These are phyloP conservation scores for Chrysopilus asiliformis DNA, from an alignment of 2,888 invertebrate species.

Conservation along the genomic window DNA sequence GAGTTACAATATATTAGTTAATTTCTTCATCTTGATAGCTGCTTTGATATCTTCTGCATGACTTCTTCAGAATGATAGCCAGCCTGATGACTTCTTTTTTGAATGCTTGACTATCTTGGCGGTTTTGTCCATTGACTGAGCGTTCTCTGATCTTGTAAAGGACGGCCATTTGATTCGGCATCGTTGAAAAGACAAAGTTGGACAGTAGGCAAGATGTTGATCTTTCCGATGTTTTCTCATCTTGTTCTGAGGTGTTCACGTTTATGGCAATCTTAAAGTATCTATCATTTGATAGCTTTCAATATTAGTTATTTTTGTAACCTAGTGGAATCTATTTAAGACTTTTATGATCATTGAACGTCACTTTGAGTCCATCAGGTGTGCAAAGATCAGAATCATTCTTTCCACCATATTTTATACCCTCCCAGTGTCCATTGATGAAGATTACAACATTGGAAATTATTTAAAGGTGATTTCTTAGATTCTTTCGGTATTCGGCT, in stretches of 20 bases:
- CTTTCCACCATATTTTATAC: no score
- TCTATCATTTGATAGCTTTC: slow-evolving; percentile 10
- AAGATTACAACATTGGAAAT: no score
- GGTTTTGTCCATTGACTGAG: slow-evolving; percentile 2
- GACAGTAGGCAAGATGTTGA: no score
- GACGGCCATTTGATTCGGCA: no score
- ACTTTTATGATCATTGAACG: slow-evolving; percentile 9
- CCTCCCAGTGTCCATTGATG: no score
- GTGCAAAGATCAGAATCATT: slow-evolving; percentile 8
- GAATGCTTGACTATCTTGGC: background rate
- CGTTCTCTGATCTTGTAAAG: no score
- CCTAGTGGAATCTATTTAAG: slow-evolving; percentile 2
- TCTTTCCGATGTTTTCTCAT: slow-evolving; percentile 7
- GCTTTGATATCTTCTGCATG: slow-evolving; percentile 5
- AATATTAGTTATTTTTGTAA: background rate
- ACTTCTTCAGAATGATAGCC: slow-evolving; percentile 6
- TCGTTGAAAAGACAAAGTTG: no score
- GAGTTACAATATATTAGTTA: slow-evolving; percentile 1
- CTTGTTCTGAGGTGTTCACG: slow-evolving; percentile 7
- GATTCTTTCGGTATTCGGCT: no score
- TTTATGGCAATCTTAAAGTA: slow-evolving; percentile 10
- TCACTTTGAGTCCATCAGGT: slow-evolving; percentile 11
- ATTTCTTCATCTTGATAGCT: slow-evolving; percentile 4
- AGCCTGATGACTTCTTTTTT: background rate
- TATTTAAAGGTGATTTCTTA: no score